These are phyloP conservation scores for Drosophila paranaensis DNA, from an alignment of 2,888 invertebrate genomes.

Conservation along the genomic window DNA sequence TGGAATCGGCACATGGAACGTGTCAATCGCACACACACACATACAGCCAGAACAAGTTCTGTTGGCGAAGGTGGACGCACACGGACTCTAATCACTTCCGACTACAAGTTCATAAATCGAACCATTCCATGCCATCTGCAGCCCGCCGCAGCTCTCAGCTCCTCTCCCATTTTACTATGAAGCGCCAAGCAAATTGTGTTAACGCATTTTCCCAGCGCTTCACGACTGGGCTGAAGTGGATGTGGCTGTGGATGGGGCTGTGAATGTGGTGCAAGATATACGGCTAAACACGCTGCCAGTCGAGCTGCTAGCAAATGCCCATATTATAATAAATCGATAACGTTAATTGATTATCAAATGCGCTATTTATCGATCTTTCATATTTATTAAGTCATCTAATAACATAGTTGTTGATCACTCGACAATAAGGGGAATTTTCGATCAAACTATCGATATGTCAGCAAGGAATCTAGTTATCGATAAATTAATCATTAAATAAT, in stretches of 20 bases:
- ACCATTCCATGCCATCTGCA: conserved; percentile 13
- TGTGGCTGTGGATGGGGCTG: not conserved
- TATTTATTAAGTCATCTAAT: not conserved
- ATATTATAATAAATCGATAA: not conserved
- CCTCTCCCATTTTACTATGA: not conserved
- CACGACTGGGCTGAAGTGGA: conserved; percentile 14
- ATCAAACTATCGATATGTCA: too few relatives aligned
- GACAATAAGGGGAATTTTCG: not conserved
- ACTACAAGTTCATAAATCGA: conserved; percentile 73
- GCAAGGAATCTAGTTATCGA: not conserved
- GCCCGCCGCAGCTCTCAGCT: not conserved
- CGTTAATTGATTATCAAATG: not conserved
- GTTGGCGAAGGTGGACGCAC: conserved; percentile 48
- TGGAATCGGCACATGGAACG: conserved; percentile 69
- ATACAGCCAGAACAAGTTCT: conserved; percentile 24
- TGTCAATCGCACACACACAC: conserved; percentile 72
- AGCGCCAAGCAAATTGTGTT: conserved; percentile 45
- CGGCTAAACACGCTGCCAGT: not conserved
- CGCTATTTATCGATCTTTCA: not conserved
- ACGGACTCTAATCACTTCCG: conserved; percentile 72
- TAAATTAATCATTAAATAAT: not conserved
- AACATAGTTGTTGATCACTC: not conserved
- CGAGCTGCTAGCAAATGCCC: not conserved
- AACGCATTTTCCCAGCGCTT: conserved; percentile 51
- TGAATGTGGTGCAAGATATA: conserved; percentile 4